These are phyloP conservation scores for Colinus virginianus DNA, from an alignment of 2,113 vertebrate genomes.

Conservation along the genomic window DNA sequence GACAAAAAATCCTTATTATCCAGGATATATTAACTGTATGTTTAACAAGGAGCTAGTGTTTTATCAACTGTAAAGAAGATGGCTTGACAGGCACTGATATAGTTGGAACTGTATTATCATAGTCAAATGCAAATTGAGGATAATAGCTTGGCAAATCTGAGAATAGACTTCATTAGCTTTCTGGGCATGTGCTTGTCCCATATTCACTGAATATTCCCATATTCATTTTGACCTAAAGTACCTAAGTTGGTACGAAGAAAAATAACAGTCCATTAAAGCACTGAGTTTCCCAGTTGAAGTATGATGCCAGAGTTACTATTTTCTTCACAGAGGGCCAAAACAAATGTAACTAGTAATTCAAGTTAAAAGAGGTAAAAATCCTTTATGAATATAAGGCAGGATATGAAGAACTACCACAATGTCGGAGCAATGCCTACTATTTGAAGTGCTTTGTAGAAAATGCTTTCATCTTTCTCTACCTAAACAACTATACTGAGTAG, in stretches of 20 bases:
- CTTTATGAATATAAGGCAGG: not conserved
- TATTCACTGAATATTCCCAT: not conserved
- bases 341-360: not conserved
- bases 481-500: not conserved
- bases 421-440: not conserved
- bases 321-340: not conserved
- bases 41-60: slow-evolving; percentile 44
- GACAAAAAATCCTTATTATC: slow-evolving; percentile 57
- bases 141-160: slow-evolving; percentile 59
- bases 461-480: not conserved
- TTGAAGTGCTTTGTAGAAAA: not conserved
- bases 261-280: not conserved
- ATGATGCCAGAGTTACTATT: not conserved
- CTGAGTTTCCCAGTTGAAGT: not conserved
- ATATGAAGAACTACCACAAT: not conserved
- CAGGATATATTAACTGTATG: slow-evolving; percentile 25
- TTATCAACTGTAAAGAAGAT: slow-evolving; percentile 55
- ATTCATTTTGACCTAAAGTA: slow-evolving; percentile 15
- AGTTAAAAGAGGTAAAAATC: not conserved
- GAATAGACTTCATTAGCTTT: slow-evolving; percentile 43
- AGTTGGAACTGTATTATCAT: slow-evolving; percentile 37
- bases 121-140: slow-evolving; percentile 56
- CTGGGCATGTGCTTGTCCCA: not conserved
- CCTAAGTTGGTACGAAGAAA: not conserved
- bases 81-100: slow-evolving; percentile 60